These are phyloP conservation scores for Miltochrista miniata DNA, from an alignment of 2,888 invertebrate species.

Conservation along the genomic window DNA sequence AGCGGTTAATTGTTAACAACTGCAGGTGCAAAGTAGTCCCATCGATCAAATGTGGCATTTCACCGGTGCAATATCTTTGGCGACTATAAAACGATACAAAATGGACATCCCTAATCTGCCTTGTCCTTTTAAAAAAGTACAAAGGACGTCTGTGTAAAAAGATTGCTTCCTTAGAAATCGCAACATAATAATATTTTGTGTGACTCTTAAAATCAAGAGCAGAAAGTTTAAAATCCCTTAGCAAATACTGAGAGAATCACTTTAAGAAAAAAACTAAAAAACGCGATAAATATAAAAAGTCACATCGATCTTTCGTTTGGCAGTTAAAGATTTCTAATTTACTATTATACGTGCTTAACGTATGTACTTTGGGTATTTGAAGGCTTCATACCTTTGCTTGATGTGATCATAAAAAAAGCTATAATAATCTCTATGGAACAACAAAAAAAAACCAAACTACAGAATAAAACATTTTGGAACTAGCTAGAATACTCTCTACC, in stretches of 20 bases:
- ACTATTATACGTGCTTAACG: slow-evolving; percentile 49
- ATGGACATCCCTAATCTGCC: slow-evolving; percentile 77
- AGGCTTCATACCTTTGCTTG: neutral
- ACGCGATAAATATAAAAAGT: slow-evolving; percentile 49
- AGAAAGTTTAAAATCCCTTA: slow-evolving; percentile 7
- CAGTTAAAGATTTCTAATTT: slow-evolving; percentile 30
- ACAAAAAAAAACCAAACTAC: no score
- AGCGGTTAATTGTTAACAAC: slow-evolving; percentile 35
- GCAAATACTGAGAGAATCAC: neutral
- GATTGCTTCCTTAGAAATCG: slow-evolving; percentile 42
- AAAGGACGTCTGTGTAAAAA: slow-evolving; percentile 61
- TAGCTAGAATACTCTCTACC: no score
- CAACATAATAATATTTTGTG: slow-evolving; percentile 2
- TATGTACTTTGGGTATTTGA: slow-evolving; percentile 41
- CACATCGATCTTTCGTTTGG: slow-evolving; percentile 67
- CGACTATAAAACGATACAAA: slow-evolving; percentile 65
- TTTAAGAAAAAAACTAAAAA: slow-evolving; percentile 36
- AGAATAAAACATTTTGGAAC: no score
- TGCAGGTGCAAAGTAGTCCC: slow-evolving; percentile 63
- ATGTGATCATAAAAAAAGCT: no score
- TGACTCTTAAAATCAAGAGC: neutral
- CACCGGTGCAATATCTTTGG: slow-evolving; percentile 46
- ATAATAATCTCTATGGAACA: no score
- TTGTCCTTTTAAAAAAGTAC: slow-evolving; percentile 71
- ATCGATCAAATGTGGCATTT: slow-evolving; percentile 77